These are phyloP conservation scores for Lacerta bilineata DNA, from an alignment of 2,797 vertebrate species.

Conservation along the genomic window DNA sequence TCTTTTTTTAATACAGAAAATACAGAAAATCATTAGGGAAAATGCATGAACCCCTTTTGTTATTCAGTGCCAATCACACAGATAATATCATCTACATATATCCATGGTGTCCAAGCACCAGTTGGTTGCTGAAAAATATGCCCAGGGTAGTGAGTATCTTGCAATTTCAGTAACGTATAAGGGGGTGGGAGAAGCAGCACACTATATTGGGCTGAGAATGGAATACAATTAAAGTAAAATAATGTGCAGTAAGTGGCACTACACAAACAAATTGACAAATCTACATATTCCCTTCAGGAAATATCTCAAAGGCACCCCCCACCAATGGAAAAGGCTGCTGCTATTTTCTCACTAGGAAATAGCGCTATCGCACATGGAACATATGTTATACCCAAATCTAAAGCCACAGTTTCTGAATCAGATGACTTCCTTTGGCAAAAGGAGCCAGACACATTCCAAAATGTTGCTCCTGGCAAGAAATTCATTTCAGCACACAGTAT, in stretches of 20 bases:
- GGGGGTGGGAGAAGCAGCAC: background rate
- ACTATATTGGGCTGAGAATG: background rate
- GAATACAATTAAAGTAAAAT: too few species aligned
- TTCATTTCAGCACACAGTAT: constrained; percentile 42
- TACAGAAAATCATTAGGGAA: background rate
- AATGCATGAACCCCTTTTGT: background rate
- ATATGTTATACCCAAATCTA: constrained; percentile 16
- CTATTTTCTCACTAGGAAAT: constrained; percentile 27
- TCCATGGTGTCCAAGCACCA: background rate
- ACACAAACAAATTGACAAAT: background rate
- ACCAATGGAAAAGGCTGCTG: background rate
- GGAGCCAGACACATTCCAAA: constrained; percentile 30
- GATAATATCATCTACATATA: background rate
- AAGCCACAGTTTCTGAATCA: constrained; percentile 25
- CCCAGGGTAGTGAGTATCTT: background rate
- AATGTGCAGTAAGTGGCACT: background rate
- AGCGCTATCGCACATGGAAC: constrained; percentile 9
- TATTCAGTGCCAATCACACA: background rate
- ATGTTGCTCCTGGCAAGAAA: constrained; percentile 45
- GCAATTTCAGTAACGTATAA: background rate
- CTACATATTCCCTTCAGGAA: background rate
- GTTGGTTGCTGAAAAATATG: background rate
- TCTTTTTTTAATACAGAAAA: background rate
- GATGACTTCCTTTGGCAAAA: constrained; percentile 36
- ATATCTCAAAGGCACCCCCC: background rate